Evolutionary conservation across 2,113 vertebrate species (phyloP).

Genomic region (Mastomys natalensis): DNA sequence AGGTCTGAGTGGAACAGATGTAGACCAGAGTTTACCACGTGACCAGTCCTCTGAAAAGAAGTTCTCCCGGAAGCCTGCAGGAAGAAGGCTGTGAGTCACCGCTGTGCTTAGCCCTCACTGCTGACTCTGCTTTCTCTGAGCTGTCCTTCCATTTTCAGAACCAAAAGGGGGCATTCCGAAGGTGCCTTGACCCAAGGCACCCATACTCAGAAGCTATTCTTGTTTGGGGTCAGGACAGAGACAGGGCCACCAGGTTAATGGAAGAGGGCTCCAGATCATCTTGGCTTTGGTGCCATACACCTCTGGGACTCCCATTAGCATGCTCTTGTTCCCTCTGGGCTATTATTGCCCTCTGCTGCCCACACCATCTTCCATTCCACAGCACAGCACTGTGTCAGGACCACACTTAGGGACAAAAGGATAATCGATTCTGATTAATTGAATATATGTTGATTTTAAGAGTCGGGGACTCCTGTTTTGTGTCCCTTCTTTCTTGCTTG

Average conservation of each 20-base stretch:
- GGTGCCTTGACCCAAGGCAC: neutral
- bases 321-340: neutral
- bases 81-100: neutral
- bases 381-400: neutral
- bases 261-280: neutral
- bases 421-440: neutral
- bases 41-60: neutral
- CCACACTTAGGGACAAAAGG: neutral
- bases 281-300: neutral
- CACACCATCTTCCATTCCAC: neutral
- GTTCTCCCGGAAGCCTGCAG: neutral
- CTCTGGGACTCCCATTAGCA: conserved; percentile 24
- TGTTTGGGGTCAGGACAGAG: conserved; percentile 22
- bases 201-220: conserved; percentile 3
- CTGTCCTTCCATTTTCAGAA: neutral
- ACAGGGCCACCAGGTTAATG: conserved; percentile 60
- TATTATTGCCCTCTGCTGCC: neutral
- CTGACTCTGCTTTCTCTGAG: neutral
- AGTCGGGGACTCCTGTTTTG: neutral
- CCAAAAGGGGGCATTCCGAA: conserved; percentile 3
- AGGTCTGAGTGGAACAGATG: neutral
- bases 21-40: neutral
- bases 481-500: neutral
- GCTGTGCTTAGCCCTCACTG: neutral
- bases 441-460: neutral